Evolutionary conservation across 2,888 invertebrate species (phyloP).

Genomic region (Furcula furcula): DNA sequence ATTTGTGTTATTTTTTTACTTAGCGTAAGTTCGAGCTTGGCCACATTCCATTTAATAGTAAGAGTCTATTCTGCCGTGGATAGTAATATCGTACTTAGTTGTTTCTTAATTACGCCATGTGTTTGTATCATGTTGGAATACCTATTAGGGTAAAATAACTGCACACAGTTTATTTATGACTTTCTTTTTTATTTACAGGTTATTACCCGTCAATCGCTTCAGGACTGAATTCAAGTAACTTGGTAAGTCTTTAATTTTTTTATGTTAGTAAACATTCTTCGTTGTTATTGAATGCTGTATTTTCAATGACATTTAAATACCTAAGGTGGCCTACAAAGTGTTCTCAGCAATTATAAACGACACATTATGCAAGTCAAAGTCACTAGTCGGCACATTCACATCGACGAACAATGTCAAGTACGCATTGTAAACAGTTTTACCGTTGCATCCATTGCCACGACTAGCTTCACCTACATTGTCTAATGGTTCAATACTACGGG

Average conservation of each 20-base stretch:
- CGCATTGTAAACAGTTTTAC: slow-evolving; percentile 13
- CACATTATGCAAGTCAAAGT: slow-evolving; percentile 25
- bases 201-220: slow-evolving; percentile 3
- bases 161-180: no score
- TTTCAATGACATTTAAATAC: background rate
- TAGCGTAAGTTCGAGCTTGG: no score
- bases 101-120: no score
- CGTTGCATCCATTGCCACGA: slow-evolving; percentile 24
- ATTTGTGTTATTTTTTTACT: no score
- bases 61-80: no score
- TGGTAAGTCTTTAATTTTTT: background rate
- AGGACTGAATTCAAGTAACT: background rate
- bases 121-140: no score
- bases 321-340: background rate
- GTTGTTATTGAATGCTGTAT: background rate
- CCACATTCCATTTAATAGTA: no score
- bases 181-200: slow-evolving; percentile 19
- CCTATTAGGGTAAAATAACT: no score
- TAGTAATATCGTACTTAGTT: no score
- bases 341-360: slow-evolving; percentile 15
- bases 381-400: no score
- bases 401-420: slow-evolving; percentile 29
- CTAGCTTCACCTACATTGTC: slow-evolving; percentile 34
- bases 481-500: slow-evolving; percentile 31
- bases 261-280: no score